Base-by-base conservation (phyloP, 2,888 invertebrate species). In the Chymomyza fuscimana region DNA sequence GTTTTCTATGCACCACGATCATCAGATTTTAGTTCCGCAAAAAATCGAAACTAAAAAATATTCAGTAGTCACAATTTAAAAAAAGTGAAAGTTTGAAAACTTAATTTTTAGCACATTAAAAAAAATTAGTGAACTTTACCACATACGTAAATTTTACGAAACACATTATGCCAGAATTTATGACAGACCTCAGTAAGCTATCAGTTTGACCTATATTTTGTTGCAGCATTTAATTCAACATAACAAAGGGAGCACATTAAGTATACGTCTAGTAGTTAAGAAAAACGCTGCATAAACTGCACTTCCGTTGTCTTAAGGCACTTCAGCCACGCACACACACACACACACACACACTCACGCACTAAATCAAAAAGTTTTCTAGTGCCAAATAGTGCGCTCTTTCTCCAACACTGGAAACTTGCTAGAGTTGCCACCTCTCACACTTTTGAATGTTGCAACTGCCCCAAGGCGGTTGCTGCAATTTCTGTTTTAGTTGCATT, bases 291-390 rank as follows among this genome's bases (percentile, higher is more conserved):
- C 66, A 82, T 73, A 86, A 83, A 73, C 76, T 73, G 64, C 74
- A 73, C 78, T 80, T 87, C 86, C 88, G 78, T 50, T 65, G 73
- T 76, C 74, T 87, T 80, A 70, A 86, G 70, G 83, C 72, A 63
- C 16, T 22, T 54, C 19, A 54, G 9, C 15, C 0, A 5, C 54
- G 22, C 3, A 19, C 54, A 19, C 22, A 54, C 19, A 16, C 22
- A 54, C 19, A 16, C 2, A 19, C 19, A 0, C 52, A 52, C 16
- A 19, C 19, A 19, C 54, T 12, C 22, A 19, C 54, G 15, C 22
- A 54, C 25, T 58, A 25, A 83, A 83, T 83, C 88, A 86, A 69
- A 83, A 87, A 87, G 75, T 83, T 88, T 72, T 78, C 74, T 72
- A 83, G 88, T 86, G 86, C 84, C 73, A 81, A 81, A 86, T 81